These are phyloP conservation scores for Panorpa germanica DNA, from an alignment of 2,888 invertebrate species.

Conservation along the genomic window DNA sequence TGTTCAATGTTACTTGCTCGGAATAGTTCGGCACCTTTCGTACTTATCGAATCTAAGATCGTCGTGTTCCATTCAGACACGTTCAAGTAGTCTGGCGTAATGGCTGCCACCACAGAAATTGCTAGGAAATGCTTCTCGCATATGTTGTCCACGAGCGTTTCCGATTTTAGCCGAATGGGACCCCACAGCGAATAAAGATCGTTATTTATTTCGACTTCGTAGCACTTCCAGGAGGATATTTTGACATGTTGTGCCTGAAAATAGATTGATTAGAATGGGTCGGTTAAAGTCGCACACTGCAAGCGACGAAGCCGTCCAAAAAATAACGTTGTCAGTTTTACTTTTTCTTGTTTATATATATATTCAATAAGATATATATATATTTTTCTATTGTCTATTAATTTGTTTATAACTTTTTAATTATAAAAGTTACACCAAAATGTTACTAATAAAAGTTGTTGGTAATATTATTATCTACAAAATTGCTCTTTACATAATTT, in stretches of 20 bases:
- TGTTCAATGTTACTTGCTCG: constrained; percentile 27
- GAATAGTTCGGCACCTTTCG: constrained; percentile 36
- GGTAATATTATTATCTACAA: too few species aligned
- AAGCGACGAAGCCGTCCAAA: too few species aligned
- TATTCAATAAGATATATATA: too few species aligned
- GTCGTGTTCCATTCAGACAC: constrained; percentile 41
- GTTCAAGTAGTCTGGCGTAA: constrained; percentile 35
- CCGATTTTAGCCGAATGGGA: constrained; percentile 37
- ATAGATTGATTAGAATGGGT: constrained; percentile 23
- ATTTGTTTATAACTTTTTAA: too few species aligned
- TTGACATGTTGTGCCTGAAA: constrained; percentile 22
- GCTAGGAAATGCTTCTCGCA: constrained; percentile 45
- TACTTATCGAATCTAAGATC: constrained; percentile 39
- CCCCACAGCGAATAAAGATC: constrained; percentile 52
- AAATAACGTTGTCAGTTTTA: too few species aligned
- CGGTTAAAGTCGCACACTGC: too few species aligned
- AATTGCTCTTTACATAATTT: too few species aligned
- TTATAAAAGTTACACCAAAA: too few species aligned
- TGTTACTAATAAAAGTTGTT: too few species aligned
- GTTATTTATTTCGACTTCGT: constrained; percentile 46
- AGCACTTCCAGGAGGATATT: constrained; percentile 40
- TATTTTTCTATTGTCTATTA: too few species aligned
- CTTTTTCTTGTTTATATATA: too few species aligned
- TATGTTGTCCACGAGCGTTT: constrained; percentile 28
- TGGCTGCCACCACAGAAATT: constrained; percentile 35